These are phyloP conservation scores for Aproaerema taeniolella DNA, from an alignment of 2,888 invertebrate species.

Conservation along the genomic window DNA sequence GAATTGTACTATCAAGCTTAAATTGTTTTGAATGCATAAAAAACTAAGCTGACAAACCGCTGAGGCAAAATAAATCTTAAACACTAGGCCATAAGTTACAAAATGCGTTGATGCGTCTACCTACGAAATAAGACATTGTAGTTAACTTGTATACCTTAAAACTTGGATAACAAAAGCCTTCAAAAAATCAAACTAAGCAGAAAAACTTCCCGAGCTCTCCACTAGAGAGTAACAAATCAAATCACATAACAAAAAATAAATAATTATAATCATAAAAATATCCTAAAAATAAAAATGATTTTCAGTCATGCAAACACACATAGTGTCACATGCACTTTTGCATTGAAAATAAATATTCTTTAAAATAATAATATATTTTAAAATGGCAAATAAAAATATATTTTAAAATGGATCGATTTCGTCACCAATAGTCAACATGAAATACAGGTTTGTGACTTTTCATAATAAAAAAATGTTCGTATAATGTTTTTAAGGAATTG, in stretches of 20 bases:
- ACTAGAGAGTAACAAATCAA: slow-evolving; percentile 62
- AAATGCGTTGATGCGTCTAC: no score
- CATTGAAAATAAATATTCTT: neutral
- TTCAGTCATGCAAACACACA: slow-evolving; percentile 60
- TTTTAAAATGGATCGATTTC: slow-evolving; percentile 8
- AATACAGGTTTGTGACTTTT: slow-evolving; percentile 5
- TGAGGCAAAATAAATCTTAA: no score
- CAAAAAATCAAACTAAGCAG: slow-evolving; percentile 37
- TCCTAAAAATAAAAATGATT: slow-evolving; percentile 12
- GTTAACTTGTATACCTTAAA: no score
- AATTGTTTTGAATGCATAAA: no score
- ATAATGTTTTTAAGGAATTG: neutral
- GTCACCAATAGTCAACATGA: slow-evolving; percentile 9
- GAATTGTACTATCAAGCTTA: no score
- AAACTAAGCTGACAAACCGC: no score
- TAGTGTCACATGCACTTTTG: slow-evolving; percentile 59
- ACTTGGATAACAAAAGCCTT: slow-evolving; percentile 60
- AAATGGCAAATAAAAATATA: no score
- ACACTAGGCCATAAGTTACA: no score
- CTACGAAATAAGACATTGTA: no score
- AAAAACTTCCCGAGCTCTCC: slow-evolving; percentile 75
- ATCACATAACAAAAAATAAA: slow-evolving; percentile 27
- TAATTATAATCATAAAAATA: slow-evolving; percentile 22
- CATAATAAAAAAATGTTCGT: slow-evolving; percentile 5
- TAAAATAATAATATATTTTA: slow-evolving; percentile 3